These are phyloP conservation scores for Tricholauxania praeusta DNA, from an alignment of 2,888 invertebrate genomes.

Conservation along the genomic window DNA sequence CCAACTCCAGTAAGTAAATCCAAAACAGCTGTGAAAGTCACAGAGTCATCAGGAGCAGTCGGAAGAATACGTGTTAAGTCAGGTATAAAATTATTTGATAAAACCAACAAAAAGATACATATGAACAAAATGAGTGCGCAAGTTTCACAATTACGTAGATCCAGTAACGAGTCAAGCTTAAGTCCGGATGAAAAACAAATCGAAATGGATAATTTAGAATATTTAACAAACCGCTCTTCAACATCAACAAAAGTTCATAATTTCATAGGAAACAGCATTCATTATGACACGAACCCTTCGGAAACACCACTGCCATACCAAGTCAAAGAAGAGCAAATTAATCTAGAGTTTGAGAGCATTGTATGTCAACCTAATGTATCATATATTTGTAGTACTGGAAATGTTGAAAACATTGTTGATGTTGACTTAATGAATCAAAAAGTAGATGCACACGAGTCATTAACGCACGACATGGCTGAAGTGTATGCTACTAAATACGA, in stretches of 20 bases:
- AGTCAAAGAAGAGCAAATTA: conserved; percentile 20
- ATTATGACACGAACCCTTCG: too few species aligned
- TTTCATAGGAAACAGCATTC: too few species aligned
- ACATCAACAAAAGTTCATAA: not conserved
- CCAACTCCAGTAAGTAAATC: not conserved
- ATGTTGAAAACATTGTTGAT: not conserved
- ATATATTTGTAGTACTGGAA: conserved; percentile 30
- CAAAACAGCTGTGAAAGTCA: not conserved
- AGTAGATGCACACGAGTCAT: not conserved
- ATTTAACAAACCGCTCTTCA: too few species aligned
- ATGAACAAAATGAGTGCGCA: not conserved
- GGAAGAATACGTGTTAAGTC: conserved; percentile 29
- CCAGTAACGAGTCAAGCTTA: too few species aligned
- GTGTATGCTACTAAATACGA: not conserved
- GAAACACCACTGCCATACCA: not conserved
- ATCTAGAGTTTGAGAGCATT: conserved; percentile 39
- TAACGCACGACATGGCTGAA: not conserved
- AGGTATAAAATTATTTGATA: conserved; percentile 11
- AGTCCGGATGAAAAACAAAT: too few species aligned
- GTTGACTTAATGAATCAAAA: too few species aligned
- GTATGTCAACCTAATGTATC: conserved; percentile 44
- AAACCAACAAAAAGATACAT: not conserved
- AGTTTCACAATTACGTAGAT: too few species aligned
- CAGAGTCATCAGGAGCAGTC: not conserved
- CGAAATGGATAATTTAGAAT: too few species aligned